Evolutionary conservation across 2,888 invertebrate species (phyloP), one percentile per base, ranked within the genome.

Genomic region (Polydesmus complanatus): DNA sequence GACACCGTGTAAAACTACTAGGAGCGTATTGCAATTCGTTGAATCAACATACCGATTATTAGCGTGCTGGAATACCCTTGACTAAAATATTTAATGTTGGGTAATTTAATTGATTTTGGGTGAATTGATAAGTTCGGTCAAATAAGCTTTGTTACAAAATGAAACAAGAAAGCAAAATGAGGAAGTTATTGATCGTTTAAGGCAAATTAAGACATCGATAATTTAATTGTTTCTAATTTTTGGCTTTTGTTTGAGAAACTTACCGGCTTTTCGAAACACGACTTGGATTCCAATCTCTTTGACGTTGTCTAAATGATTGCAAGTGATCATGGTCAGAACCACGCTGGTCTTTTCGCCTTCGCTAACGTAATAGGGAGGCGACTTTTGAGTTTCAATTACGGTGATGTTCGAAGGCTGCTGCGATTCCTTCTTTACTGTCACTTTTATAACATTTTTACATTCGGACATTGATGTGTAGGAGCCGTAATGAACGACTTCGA

Each of bases 281-380:
- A 64, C 67, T 60, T 67, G 62, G 51, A 68, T 66, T 27, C 68
- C 68, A 64, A 58, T 65, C 5, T 61, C 51, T 14, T 60, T 61
- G 1, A 65, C 51, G 0, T 56, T 27, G 14, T 63, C 55, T 62
- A 64, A 59, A 61, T 68, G 68, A 54, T 68, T 67, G 27, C 68
- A 68, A 1, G 68, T 68, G n/a, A 64, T 65, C 8, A 68, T 49
- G 0, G 67, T 66, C 3, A 68, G 57, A 21, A 64, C 62, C 23
- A 68, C 61, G 8, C 51, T 58, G 5, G 67, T 67, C 50, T 61
- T 60, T 2, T 62, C 60, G 8, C 68, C 68, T 54, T 68, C 68
- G 2, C 67, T 66, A 11, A 67, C 64, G 50, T 65, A 68, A 60
- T 68, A 68, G 18, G 68, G 68, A 3, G 68, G 66, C 25, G 61